A percentile compares a stretch with the other conserved stretches of the same genome.
Evolutionary conservation across 2,113 vertebrate genomes (phyloP).

Genomic region (Albula glossodonta): DNA sequence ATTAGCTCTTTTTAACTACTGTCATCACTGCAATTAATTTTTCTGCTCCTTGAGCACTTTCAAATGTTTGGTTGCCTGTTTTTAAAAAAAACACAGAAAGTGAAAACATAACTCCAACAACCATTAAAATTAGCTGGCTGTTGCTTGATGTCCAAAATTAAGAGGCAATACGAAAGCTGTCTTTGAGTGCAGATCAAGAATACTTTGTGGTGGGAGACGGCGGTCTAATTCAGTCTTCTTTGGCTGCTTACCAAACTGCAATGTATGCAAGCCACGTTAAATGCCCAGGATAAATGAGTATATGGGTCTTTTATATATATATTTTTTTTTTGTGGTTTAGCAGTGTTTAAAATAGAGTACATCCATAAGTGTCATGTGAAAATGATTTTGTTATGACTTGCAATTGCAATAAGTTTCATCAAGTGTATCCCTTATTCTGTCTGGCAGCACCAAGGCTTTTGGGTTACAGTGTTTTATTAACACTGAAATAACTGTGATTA

Average conservation of each 20-base stretch:
- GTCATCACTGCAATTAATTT: slow-evolving; percentile 26
- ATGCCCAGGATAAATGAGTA: too few species aligned
- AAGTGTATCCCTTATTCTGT: too few species aligned
- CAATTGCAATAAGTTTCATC: too few species aligned
- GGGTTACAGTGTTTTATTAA: too few species aligned
- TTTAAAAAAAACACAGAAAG: slow-evolving; percentile 15
- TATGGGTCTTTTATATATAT: too few species aligned
- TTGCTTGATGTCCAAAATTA: background rate
- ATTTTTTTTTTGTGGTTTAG: too few species aligned
- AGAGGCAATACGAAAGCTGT: background rate
- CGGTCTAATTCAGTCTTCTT: slow-evolving; percentile 18
- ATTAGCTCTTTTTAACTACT: background rate
- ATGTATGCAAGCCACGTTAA: too few species aligned
- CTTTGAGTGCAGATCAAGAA: slow-evolving; percentile 4
- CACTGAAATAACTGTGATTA: too few species aligned
- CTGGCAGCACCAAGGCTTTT: too few species aligned
- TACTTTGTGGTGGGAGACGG: background rate
- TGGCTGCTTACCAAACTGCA: background rate
- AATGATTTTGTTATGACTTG: too few species aligned
- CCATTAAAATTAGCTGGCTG: background rate
- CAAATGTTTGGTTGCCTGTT: background rate
- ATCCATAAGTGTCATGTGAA: too few species aligned
- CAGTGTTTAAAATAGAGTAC: too few species aligned
- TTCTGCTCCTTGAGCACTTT: background rate
- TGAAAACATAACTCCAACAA: slow-evolving; percentile 16